Evolutionary conservation across 2,888 invertebrate genomes (phyloP), one percentile per base, ranked within the genome.

Genomic region (Torymus texanus): DNA sequence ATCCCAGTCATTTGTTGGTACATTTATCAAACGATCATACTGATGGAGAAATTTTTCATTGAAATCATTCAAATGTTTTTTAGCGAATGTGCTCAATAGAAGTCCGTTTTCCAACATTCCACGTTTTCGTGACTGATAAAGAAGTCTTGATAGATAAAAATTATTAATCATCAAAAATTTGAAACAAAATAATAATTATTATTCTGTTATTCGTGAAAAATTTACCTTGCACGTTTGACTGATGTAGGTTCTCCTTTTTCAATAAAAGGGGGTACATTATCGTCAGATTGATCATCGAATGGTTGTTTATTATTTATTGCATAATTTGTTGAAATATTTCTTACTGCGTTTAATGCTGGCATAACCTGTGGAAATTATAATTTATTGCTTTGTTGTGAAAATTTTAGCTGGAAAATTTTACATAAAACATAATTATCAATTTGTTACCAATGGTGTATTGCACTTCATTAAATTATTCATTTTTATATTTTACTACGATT

Each of bases 91-190:
- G 88, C 97, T 97, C 12, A 98, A 91, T 0, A 98, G 90, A 2
- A 98, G 91, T 85, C 97, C 97, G 90, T 98, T 98, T 90, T 98
- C 98, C 81, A 98, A 91, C 96, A 98, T 98, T 24, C 98, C 98
- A 80, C 98, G 92, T 90, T 98, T 98, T 50, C 98, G 94, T 21
- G 98, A 98, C 89, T 98, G 98, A 90, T 98, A 98, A 13, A 96
- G 87, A 10, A 98, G 92, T 85, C 98, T 95, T 87, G 61, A 56
- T 18, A 12, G 62, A 66, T 55, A 18, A 67, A n/a, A 62, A 50
- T 59, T 62, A 58, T 24, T 14, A n/a, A 16, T 13, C 41, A 8
- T 8, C 41, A 8, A 41, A 8, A 41, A 41, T 41, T 41, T 4
- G 8, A 68, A 53, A 63, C 5, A 16, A 66, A 53, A 50, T 66